Evolutionary conservation across 2,888 invertebrate genomes (phyloP), one percentile per base, ranked within the genome.

Genomic region (Nemotelus nigrinus): DNA sequence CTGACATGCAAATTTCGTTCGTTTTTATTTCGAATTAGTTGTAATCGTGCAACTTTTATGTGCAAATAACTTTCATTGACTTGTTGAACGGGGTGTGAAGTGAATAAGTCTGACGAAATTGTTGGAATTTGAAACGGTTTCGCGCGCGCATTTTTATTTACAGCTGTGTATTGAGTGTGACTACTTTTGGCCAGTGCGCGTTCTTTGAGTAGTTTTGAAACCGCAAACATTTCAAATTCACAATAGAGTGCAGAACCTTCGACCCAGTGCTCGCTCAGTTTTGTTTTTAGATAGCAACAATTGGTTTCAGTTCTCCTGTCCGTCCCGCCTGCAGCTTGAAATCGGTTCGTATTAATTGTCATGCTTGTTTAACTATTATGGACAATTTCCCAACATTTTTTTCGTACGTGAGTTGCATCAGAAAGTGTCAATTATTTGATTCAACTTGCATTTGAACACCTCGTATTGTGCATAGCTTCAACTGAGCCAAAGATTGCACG

Each of bases 351-450:
- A 70, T 70, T 65, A 39, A 50, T 25, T 8, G 5, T 3, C 3
- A 10, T 55, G 47, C 55, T 70, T 70, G 65, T 43, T 65, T 65
- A n/a, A 47, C n/a, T 47, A 47, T 47, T 65, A 65, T 25, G 45
- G 47, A 44, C 7, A 47, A 47, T 44, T 65, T 47, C 47, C 65
- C 65, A 65, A 65, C 25, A 4, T n/a, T 25, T 39, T 45, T 5
- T 8, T 7, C 39, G 43, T 55, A 55, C 55, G 55, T 55, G 70
- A 3, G 55, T 70, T 68, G 41, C 68, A 25, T 50, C 50, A 50
- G 50, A n/a, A 68, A 53, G 53, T 25, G 55, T 47, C 55, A 70
- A 70, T 70, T 55, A 43, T 53, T 43, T 43, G 25, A 60, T 25
- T 7, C 39, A 60, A 50, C 25, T 41, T 60, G n/a, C 41, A 60